Conservation (phyloP, 2,113 vertebrate species). For the Hypocryptadius cinnamomeus region DNA sequence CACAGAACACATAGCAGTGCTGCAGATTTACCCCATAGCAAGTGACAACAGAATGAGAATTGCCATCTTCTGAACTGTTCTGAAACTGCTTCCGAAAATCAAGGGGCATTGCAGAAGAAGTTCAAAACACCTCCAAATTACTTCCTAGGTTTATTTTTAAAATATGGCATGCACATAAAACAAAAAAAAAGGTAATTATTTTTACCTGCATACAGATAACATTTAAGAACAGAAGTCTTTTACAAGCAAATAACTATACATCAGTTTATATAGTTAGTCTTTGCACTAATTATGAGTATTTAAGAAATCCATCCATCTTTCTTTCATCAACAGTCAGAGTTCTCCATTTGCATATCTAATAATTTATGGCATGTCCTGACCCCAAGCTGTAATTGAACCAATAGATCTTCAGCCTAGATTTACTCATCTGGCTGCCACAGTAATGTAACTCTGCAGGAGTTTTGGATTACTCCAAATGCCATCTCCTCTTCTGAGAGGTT, state of each 20-base stretch:
- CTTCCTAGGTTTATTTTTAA: background rate
- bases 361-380: slow-evolving; percentile 55
- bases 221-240: background rate
- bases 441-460: slow-evolving; percentile 56
- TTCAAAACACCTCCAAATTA: background rate
- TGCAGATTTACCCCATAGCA: background rate
- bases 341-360: slow-evolving; percentile 59
- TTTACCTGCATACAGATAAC: background rate
- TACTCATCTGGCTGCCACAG: slow-evolving; percentile 36
- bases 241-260: background rate
- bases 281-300: slow-evolving; percentile 32
- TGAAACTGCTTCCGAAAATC: background rate
- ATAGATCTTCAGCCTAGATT: slow-evolving; percentile 52
- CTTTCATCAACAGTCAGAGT: slow-evolving; percentile 39
- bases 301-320: slow-evolving; percentile 46
- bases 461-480: slow-evolving; percentile 57
- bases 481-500: slow-evolving; percentile 16
- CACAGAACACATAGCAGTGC: background rate
- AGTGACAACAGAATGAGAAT: background rate
- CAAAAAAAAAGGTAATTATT: background rate
- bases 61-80: background rate
- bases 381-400: slow-evolving; percentile 52
- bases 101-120: background rate
- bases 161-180: background rate
- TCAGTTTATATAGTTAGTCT: background rate